Evolutionary conservation across 2,888 invertebrate species (phyloP).

Genomic region (Myathropa florea): DNA sequence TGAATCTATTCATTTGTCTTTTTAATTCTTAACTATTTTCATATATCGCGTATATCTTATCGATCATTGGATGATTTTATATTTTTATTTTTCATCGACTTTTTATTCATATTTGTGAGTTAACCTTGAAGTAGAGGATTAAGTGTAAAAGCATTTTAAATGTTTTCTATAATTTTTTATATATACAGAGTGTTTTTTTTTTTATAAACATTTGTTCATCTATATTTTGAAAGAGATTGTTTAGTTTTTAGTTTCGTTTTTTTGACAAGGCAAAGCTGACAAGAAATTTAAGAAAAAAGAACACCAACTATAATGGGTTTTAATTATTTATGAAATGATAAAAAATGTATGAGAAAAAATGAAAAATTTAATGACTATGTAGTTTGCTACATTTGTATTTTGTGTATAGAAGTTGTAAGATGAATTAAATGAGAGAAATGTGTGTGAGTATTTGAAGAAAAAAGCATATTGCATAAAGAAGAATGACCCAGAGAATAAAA

Average conservation of each 20-base stretch:
- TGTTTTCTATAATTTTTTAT: too few relatives aligned
- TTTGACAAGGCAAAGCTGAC: slow-evolving; percentile 32
- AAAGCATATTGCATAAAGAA: slow-evolving; percentile 8
- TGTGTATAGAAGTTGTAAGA: slow-evolving; percentile 35
- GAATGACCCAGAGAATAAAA: slow-evolving; percentile 34
- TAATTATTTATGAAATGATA: neutral
- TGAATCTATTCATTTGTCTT: slow-evolving; percentile 18
- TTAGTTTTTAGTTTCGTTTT: neutral
- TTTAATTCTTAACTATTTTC: neutral
- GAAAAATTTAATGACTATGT: neutral
- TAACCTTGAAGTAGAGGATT: neutral
- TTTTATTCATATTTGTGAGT: neutral
- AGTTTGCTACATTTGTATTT: slow-evolving; percentile 20
- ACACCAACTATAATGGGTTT: neutral
- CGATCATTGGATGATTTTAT: neutral
- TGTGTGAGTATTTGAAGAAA: slow-evolving; percentile 15
- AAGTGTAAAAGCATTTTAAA: neutral
- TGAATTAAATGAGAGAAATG: neutral
- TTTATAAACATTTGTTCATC: slow-evolving; percentile 12
- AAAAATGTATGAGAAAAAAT: neutral
- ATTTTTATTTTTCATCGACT: slow-evolving; percentile 1
- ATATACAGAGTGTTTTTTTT: neutral
- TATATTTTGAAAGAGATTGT: slow-evolving; percentile 2
- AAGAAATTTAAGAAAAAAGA: neutral
- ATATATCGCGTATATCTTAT: slow-evolving; percentile 11